Conservation (phyloP, 92 coral and sea anemone genomes). For the Ricordea florida region DNA sequence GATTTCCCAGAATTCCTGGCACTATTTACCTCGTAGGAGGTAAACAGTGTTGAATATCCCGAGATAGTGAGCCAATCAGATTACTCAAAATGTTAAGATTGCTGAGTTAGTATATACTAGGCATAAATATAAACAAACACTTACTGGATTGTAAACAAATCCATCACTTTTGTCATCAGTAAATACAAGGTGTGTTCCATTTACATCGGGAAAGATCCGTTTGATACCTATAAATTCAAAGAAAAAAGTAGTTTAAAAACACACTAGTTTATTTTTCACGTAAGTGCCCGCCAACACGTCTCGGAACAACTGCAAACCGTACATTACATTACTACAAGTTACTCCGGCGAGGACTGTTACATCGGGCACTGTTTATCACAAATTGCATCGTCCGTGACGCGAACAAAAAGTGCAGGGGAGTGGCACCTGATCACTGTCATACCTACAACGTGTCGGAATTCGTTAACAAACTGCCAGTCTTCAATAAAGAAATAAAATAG, state of each 20-base stretch:
- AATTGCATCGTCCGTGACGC: no score
- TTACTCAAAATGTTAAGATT: no score
- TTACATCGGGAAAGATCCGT: slow-evolving; percentile 87
- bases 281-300: neutral
- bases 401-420: neutral
- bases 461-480: slow-evolving; percentile 99
- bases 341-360: no score
- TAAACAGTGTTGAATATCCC: no score
- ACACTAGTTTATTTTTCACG: neutral
- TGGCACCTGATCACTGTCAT: neutral
- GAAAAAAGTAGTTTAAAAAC: neutral
- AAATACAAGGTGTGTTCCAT: slow-evolving; percentile 92
- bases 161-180: slow-evolving; percentile 99
- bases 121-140: slow-evolving; percentile 14
- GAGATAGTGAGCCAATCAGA: no score
- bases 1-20: no score
- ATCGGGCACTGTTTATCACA: no score
- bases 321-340: no score
- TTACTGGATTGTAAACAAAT: slow-evolving; percentile 96
- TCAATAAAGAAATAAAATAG: slow-evolving; percentile 91
- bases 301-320: no score
- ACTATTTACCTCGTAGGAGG: no score
- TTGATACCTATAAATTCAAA: slow-evolving; percentile 67
- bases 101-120: no score
- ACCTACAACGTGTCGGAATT: slow-evolving; percentile 98